Percentiles rank a stretch among this genome's conserved stretches.
Conservation (phyloP, 2,113 vertebrate species). For the Notechis scutatus region DNA sequence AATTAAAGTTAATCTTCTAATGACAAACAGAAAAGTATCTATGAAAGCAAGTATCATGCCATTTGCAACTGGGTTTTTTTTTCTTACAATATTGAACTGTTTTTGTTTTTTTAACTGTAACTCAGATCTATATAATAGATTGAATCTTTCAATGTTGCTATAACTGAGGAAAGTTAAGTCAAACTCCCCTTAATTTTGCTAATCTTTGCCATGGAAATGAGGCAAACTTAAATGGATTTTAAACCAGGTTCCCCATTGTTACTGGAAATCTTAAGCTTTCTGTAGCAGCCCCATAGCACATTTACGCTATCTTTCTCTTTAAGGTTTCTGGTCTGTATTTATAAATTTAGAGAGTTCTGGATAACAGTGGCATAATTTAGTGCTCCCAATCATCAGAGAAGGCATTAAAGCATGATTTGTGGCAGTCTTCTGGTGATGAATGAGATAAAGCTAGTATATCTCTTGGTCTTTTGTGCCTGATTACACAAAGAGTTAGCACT, state of each 20-base stretch:
- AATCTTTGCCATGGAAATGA: slow-evolving; percentile 15
- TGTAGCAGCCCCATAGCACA: slow-evolving; percentile 45
- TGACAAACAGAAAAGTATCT: not conserved
- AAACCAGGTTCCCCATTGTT: not conserved
- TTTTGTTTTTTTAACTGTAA: not conserved
- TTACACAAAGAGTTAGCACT: not conserved
- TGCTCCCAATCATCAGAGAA: slow-evolving; percentile 45
- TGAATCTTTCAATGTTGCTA: not conserved
- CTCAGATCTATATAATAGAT: not conserved
- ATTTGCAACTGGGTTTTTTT: not conserved
- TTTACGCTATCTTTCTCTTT: slow-evolving; percentile 47
- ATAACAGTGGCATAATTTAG: slow-evolving; percentile 43
- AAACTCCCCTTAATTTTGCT: slow-evolving; percentile 2
- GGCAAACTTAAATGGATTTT: slow-evolving; percentile 24
- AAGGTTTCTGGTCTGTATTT: slow-evolving; percentile 38
- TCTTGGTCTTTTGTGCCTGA: slow-evolving; percentile 6
- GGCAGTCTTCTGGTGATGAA: slow-evolving; percentile 34
- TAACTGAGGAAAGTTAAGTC: not conserved
- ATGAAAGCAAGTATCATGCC: not conserved
- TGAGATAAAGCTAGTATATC: slow-evolving; percentile 47
- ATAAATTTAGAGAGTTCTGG: slow-evolving; percentile 40
- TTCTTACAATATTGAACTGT: not conserved
- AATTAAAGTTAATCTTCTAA: not conserved
- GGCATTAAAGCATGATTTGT: slow-evolving; percentile 40
- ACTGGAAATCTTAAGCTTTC: slow-evolving; percentile 48